Base-by-base conservation (phyloP, 2,113 vertebrate genomes). In the Hippoglossus stenolepis region DNA sequence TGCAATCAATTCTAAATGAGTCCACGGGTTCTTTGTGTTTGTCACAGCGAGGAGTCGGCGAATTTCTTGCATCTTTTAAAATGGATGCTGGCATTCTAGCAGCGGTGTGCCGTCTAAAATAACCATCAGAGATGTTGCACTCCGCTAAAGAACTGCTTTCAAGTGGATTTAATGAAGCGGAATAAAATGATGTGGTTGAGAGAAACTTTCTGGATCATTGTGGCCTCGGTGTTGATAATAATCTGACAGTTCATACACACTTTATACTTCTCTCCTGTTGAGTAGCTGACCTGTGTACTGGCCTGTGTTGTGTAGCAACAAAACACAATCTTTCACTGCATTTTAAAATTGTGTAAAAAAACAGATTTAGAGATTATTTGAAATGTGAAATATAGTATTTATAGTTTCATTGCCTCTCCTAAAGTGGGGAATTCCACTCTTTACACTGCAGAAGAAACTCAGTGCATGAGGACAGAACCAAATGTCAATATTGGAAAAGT, bases 11-110 rank as follows among this genome's bases (percentile, higher is more conserved):
- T 70, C 7, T 28, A 62, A 61, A 75, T 9, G 5, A 73, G 54
- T 68, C 56, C 40, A 17, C 15, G 35, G 45, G 20, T 59, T 68
- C 17, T 73, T 79, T 75, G 66, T 70, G 13, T 78, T 65, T 65
- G 24, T 73, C 70, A 64, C 57, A 64, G 69, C 45, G 24, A 68
- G 72, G 43, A 43, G 40, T 43, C 12, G 40, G 40, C 23, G 31
- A 12, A 68, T 68, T 70, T 24, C 24, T 28, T 66, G 43, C n/a
- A 56, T 73, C 11, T 75, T 51, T 71, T 57, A 31, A 63, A 38
- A 38, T 24, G 24, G 24, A 66, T 68, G 45, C 56, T 43, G 20
- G 35, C 5, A 14, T 64, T 75, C 68, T 17, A 26, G 14, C 57
- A 15, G 2, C n/a, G 11, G 2, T 47, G 23, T 20, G 31, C 17